Evolutionary conservation across 1,140 invertebrate species (phyloP).

Genomic region (Drosophila lacertosa): DNA sequence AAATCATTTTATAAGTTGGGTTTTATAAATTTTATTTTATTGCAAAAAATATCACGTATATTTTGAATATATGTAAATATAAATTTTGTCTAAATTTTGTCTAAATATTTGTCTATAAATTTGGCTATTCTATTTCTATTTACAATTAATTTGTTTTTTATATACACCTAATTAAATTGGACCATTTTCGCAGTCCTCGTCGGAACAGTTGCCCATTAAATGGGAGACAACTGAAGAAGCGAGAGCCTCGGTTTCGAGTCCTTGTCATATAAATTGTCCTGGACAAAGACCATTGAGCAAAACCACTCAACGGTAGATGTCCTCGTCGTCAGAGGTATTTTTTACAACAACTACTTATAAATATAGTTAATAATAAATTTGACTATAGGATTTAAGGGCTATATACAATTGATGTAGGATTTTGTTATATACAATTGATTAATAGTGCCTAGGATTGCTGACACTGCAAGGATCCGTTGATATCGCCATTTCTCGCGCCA

Average conservation of each 20-base stretch:
- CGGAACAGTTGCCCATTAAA: too few relatives aligned
- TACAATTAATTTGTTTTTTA: too few relatives aligned
- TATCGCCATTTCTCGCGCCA: background rate
- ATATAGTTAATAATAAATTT: background rate
- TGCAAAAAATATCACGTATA: constrained; percentile 66
- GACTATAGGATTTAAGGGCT: background rate
- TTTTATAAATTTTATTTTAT: constrained; percentile 71
- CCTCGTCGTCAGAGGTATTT: too few relatives aligned
- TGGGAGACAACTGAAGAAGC: too few relatives aligned
- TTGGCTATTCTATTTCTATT: constrained; percentile 26
- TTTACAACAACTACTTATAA: too few relatives aligned
- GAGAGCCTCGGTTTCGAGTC: too few relatives aligned
- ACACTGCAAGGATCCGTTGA: constrained; percentile 14
- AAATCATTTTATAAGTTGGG: too few relatives aligned
- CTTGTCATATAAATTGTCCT: too few relatives aligned
- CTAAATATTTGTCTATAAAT: constrained; percentile 46
- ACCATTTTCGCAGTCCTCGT: background rate
- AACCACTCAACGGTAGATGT: too few relatives aligned
- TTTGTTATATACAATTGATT: constrained; percentile 52
- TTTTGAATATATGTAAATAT: constrained; percentile 59
- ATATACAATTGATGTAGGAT: constrained; percentile 32
- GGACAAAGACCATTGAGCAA: too few relatives aligned
- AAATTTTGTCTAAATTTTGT: constrained; percentile 30
- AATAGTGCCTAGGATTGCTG: constrained; percentile 19
- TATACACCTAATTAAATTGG: constrained; percentile 32